Evolutionary conservation across 1,140 invertebrate genomes (phyloP).

Genomic region (Drosophila paulistorum): DNA sequence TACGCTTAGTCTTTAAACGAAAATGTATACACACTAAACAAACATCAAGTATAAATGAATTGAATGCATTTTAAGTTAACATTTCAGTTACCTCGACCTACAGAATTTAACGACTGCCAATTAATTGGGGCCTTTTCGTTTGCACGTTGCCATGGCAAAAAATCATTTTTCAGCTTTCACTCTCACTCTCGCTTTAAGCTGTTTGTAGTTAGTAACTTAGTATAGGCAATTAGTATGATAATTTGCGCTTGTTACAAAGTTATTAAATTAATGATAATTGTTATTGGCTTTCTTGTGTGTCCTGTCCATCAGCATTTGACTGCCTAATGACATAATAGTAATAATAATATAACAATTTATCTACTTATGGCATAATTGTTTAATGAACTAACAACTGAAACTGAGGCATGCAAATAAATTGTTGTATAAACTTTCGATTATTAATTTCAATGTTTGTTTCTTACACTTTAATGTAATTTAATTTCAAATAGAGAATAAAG

Average conservation of each 20-base stretch:
- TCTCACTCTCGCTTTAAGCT: background rate
- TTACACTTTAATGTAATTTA: too few species aligned
- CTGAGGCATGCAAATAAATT: background rate
- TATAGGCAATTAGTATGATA: slow-evolving; percentile 1
- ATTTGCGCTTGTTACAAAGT: slow-evolving; percentile 8
- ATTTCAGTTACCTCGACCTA: background rate
- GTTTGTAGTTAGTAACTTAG: background rate
- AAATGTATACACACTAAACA: too few species aligned
- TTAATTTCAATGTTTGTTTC: background rate
- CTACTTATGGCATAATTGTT: background rate
- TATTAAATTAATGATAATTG: slow-evolving; percentile 11
- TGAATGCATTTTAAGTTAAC: background rate
- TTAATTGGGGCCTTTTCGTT: background rate
- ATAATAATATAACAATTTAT: slow-evolving; percentile 9
- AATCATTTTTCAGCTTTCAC: background rate
- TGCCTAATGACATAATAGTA: background rate
- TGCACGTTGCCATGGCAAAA: background rate
- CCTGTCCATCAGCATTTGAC: background rate
- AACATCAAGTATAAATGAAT: background rate
- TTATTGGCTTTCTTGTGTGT: background rate
- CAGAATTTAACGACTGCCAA: background rate
- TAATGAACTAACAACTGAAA: background rate
- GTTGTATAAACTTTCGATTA: background rate
- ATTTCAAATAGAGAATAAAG: too few species aligned
- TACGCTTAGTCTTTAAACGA: background rate